These are phyloP conservation scores for Trachops cirrhosus DNA, from an alignment of 2,797 vertebrate genomes.

Conservation along the genomic window DNA sequence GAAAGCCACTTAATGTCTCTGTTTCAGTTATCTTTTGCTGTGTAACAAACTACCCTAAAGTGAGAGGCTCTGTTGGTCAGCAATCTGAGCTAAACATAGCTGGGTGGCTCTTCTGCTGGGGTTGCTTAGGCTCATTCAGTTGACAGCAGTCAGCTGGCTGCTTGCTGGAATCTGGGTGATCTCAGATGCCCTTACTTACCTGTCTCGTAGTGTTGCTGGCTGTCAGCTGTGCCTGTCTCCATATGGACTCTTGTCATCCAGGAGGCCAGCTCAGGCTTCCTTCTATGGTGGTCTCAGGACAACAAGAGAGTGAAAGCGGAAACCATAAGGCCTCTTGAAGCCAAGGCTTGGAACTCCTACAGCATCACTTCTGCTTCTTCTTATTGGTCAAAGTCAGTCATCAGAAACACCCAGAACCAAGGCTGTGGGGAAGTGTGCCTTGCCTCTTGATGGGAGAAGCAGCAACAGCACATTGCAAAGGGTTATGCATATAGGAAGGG, in stretches of 20 bases:
- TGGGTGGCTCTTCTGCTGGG: neutral
- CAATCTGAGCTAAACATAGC: neutral
- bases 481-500: neutral
- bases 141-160: neutral
- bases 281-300: neutral
- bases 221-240: neutral
- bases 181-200: neutral
- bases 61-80: neutral
- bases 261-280: neutral
- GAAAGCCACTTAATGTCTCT: neutral
- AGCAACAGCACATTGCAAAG: neutral
- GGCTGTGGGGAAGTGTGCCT: neutral
- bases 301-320: neutral
- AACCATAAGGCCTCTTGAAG: neutral
- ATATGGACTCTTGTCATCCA: neutral
- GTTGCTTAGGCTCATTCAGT: neutral
- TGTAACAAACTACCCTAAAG: neutral
- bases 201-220: neutral
- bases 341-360: neutral
- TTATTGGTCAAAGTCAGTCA: neutral
- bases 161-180: neutral
- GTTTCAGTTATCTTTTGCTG: neutral
- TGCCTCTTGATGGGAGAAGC: neutral
- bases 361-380: neutral
- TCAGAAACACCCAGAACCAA: neutral